A percentile compares a stretch with the other conserved stretches of the same genome.
Evolutionary conservation across 2,797 vertebrate species (phyloP).

Genomic region (Balearica regulorum): DNA sequence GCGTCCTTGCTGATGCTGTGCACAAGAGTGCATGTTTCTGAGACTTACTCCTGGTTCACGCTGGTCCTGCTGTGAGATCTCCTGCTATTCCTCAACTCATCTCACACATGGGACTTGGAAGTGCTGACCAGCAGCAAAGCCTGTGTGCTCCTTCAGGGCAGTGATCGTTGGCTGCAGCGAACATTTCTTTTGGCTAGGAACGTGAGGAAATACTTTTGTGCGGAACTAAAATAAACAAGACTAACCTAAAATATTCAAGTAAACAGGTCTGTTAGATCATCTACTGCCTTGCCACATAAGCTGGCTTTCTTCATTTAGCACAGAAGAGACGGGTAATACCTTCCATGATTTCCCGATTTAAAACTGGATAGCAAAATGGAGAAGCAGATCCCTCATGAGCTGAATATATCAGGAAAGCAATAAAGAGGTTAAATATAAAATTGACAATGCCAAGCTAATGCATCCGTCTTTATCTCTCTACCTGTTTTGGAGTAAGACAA

Average conservation of each 20-base stretch:
- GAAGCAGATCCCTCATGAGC: not conserved
- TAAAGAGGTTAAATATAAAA: not conserved
- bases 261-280: not conserved
- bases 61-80: fast-evolving
- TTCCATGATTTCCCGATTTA: not conserved
- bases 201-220: not conserved
- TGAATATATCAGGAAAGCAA: not conserved
- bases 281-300: not conserved
- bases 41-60: not conserved
- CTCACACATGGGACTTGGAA: not conserved
- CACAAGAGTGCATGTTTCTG: not conserved
- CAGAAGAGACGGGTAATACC: not conserved
- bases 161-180: fast-evolving
- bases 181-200: not conserved
- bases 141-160: not conserved
- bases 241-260: not conserved
- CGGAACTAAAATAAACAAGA: not conserved
- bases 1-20: not conserved
- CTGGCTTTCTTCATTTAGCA: not conserved
- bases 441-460: not conserved
- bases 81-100: not conserved
- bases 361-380: not conserved
- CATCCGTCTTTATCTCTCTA: not conserved
- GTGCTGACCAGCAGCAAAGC: not conserved
- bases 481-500: not conserved